Conservation (phyloP, 2,888 invertebrate species). For the Busseola fusca region DNA sequence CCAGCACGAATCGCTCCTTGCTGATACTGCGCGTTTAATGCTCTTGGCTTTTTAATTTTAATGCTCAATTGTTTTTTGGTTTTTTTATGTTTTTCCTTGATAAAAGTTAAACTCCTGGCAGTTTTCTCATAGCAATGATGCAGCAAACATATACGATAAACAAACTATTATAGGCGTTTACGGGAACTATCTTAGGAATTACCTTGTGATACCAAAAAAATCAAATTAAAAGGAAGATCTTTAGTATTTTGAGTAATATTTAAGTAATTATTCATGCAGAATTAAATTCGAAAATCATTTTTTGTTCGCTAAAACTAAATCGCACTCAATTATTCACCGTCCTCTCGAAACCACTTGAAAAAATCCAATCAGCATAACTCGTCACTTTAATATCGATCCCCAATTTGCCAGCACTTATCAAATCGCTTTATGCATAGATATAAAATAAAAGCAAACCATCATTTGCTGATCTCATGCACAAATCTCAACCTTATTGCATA, state of each 20-base stretch:
- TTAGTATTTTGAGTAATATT: slow-evolving; percentile 3
- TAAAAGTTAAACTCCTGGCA: slow-evolving; percentile 26
- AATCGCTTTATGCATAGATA: slow-evolving; percentile 87
- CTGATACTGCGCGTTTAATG: slow-evolving; percentile 70
- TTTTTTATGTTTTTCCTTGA: not conserved
- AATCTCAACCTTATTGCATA: slow-evolving; percentile 76
- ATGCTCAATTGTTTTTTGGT: slow-evolving; percentile 17
- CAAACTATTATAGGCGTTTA: slow-evolving; percentile 32
- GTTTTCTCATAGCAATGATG: slow-evolving; percentile 39
- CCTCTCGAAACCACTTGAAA: slow-evolving; percentile 85
- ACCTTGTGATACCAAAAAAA: not conserved
- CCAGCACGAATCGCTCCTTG: slow-evolving; percentile 75
- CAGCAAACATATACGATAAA: not conserved
- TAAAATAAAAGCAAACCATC: slow-evolving; percentile 74
- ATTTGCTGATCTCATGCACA: slow-evolving; percentile 62
- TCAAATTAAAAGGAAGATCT: not conserved
- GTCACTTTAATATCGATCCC: slow-evolving; percentile 87
- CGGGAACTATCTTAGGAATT: not conserved
- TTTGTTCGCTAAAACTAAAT: slow-evolving; percentile 77
- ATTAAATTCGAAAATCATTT: slow-evolving; percentile 67
- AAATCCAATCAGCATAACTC: slow-evolving; percentile 89
- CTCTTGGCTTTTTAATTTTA: slow-evolving; percentile 54
- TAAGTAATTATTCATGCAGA: slow-evolving; percentile 55
- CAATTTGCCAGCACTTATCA: slow-evolving; percentile 87
- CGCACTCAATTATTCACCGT: slow-evolving; percentile 86